Base-by-base conservation (phyloP, 1,140 invertebrate genomes). In the Lithobius niger region DNA sequence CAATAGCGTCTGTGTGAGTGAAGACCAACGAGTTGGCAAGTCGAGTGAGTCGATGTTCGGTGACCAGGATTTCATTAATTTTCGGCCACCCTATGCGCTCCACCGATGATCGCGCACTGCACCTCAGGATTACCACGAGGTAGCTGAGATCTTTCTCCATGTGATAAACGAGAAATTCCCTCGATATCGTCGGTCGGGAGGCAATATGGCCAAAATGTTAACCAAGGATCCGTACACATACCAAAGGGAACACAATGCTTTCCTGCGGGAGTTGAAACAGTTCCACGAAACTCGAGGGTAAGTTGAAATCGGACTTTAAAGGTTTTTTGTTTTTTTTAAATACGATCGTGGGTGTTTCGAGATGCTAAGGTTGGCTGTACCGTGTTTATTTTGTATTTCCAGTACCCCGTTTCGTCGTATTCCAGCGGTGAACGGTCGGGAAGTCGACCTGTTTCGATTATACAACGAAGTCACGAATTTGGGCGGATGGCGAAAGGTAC, bases 401-500 rank as follows among this genome's bases (percentile, higher is more conserved):
- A 90, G 86, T 62, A 88, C 86, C 36, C 75, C 83, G 40, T 82
- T 87, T 66, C 78, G 79, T 60, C 77, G 79, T 63, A 67, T 76
- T 52, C 89, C 91, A 50, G 81, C 82, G 70, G 82, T 96, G 56
- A 88, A 83, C 73, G 89, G 90, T 36, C 80, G 83, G 61, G 84
- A 90, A 70, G 80, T 95, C 65, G 91, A 96, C 76, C 76, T 97
- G 49, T 92, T 88, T 72, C 78, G 85, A 45, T 77, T 97, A 50
- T 95, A 95, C 70, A 81, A 80, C 59, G 77, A 91, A 63, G 90
- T 95, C n/a, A 92, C 86, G 57, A 81, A 82, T 51, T 78, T 85
- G 65, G 91, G 91, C 64, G 92, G 92, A 66, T 88, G 91, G 79
- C 81, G 89, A 63, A 93, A 90, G 81, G 90, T 95, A 71, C 79